These are phyloP conservation scores for Esox lucius DNA, from an alignment of 2,797 vertebrate genomes.

Conservation along the genomic window DNA sequence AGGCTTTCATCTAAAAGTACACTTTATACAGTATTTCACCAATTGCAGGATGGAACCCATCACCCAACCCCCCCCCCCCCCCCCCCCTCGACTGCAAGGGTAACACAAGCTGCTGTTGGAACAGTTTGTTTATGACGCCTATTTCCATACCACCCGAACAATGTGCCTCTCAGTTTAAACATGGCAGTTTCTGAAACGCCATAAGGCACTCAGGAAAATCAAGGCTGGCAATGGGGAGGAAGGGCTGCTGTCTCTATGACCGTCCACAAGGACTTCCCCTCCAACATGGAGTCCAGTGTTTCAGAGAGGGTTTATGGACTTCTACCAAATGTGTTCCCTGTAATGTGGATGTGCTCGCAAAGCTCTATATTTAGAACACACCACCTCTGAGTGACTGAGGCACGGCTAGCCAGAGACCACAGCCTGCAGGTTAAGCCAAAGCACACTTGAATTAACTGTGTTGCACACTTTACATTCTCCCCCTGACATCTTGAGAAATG, in stretches of 20 bases:
- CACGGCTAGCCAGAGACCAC: slow-evolving; percentile 54
- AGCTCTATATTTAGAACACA: background rate
- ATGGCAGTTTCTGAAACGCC: slow-evolving; percentile 11
- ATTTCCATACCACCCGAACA: background rate
- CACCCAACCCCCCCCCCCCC: no score
- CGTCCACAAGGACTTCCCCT: slow-evolving; percentile 40
- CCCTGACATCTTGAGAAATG: slow-evolving; percentile 79
- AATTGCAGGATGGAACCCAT: background rate
- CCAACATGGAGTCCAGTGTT: slow-evolving; percentile 4
- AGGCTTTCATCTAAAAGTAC: slow-evolving; percentile 7
- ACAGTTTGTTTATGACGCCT: background rate
- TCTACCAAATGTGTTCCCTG: background rate
- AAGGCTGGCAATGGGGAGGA: background rate
- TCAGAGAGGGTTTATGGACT: background rate
- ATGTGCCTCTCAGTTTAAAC: background rate
- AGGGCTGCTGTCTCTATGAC: slow-evolving; percentile 26
- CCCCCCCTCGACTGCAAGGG: background rate
- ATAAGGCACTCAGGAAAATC: background rate
- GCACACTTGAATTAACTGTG: slow-evolving; percentile 70
- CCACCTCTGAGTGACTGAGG: slow-evolving; percentile 62
- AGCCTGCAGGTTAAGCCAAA: slow-evolving; percentile 62
- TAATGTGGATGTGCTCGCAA: background rate
- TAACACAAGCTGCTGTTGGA: background rate
- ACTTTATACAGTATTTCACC: background rate
- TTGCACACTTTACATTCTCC: slow-evolving; percentile 70